Conservation (phyloP, 2,888 invertebrate species). For the Gortyna flavago region DNA sequence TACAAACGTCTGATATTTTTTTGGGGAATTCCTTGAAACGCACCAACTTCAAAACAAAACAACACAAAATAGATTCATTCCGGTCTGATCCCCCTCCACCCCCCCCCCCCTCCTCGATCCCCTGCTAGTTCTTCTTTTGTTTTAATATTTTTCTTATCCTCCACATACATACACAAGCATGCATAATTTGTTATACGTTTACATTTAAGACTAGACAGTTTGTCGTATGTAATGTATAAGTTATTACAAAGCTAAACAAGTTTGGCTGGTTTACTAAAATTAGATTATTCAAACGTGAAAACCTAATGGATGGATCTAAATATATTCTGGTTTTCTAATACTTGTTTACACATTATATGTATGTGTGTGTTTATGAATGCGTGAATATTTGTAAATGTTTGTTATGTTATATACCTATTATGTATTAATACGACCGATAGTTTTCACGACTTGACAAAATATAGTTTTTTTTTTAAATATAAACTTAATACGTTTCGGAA, state of each 20-base stretch:
- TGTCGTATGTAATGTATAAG: constrained; percentile 43
- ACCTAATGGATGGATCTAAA: constrained; percentile 34
- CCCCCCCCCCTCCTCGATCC: no score
- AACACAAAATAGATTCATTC: no score
- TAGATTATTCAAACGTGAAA: constrained; percentile 48
- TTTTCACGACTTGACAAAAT: not conserved
- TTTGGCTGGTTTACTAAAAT: constrained; percentile 56
- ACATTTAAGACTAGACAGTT: constrained; percentile 41
- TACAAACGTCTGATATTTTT: not conserved
- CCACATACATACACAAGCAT: constrained; percentile 16
- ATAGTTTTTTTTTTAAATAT: not conserved
- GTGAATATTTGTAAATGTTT: constrained; percentile 4
- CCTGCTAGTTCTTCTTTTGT: no score
- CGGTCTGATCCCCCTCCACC: no score
- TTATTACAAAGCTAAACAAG: constrained; percentile 54
- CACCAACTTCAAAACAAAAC: no score
- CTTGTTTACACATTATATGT: not conserved
- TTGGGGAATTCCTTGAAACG: no score
- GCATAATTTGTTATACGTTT: constrained; percentile 23
- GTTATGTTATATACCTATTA: not conserved
- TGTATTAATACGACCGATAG: not conserved
- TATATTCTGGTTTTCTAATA: constrained; percentile 37
- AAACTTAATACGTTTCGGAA: not conserved
- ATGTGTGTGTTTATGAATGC: not conserved
- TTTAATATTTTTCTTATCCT: no score